These are phyloP conservation scores for Panthera leo DNA, from an alignment of 2,113 vertebrate genomes.

Conservation along the genomic window DNA sequence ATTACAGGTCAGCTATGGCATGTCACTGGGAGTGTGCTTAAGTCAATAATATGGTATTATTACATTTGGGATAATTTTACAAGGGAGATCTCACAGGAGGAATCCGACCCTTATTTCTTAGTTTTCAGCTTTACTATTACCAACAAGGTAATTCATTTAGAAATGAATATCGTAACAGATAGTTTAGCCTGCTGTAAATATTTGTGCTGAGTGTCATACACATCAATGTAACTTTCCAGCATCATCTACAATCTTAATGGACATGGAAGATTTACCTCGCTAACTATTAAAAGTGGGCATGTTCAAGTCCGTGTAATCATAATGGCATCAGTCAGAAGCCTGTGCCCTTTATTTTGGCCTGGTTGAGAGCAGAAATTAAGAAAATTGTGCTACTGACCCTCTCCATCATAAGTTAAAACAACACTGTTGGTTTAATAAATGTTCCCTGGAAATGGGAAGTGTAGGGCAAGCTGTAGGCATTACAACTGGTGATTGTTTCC, in stretches of 20 bases:
- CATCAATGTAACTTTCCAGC: conserved; percentile 58
- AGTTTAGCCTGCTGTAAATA: conserved; percentile 74
- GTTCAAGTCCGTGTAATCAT: conserved; percentile 36
- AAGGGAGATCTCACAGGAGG: conserved; percentile 84
- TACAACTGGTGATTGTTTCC: not conserved
- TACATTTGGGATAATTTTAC: conserved; percentile 87
- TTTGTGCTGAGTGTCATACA: conserved; percentile 72
- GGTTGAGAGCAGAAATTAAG: conserved; percentile 36
- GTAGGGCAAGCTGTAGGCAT: not conserved
- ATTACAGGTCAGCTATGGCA: conserved; percentile 88
- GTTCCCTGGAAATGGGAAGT: conserved; percentile 25
- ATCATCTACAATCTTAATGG: conserved; percentile 1
- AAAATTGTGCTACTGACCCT: conserved; percentile 29
- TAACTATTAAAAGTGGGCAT: conserved; percentile 44
- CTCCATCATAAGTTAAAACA: conserved; percentile 12
- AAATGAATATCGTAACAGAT: conserved; percentile 78
- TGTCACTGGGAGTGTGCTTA: conserved; percentile 85
- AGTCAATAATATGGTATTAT: conserved; percentile 88
- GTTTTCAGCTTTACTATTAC: conserved; percentile 80
- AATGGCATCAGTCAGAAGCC: conserved; percentile 13
- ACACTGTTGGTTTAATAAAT: not conserved
- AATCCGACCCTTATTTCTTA: conserved; percentile 85
- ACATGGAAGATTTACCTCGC: conserved; percentile 38
- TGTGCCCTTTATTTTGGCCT: conserved; percentile 57
- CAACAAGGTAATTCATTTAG: conserved; percentile 83